Conservation (phyloP, 2,888 invertebrate species). For the Hyposoter dolosus region DNA sequence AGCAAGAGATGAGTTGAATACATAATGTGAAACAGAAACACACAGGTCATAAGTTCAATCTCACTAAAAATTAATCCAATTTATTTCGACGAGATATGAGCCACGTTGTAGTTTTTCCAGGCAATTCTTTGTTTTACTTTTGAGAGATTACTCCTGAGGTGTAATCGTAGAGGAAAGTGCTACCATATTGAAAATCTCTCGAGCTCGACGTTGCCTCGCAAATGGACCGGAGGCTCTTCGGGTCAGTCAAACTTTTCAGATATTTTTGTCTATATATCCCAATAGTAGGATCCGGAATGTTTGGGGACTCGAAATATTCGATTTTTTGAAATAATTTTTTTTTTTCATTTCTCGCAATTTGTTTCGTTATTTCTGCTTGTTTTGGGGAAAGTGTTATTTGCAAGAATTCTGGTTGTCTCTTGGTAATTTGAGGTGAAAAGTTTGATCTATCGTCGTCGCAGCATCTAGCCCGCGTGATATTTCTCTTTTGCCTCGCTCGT, state of each 20-base stretch:
- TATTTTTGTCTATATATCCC: too few relatives aligned
- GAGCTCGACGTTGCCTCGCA: not conserved
- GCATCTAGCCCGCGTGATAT: conserved; percentile 8
- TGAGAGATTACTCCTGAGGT: not conserved
- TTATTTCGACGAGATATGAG: not conserved
- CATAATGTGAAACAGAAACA: not conserved
- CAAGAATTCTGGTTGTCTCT: not conserved
- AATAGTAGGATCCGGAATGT: too few relatives aligned
- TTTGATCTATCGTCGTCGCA: conserved; percentile 22
- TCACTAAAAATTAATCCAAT: not conserved
- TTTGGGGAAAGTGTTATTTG: not conserved
- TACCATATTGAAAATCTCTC: not conserved
- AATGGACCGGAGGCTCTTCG: too few relatives aligned
- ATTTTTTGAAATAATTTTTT: too few relatives aligned
- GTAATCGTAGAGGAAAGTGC: not conserved
- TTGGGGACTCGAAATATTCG: too few relatives aligned
- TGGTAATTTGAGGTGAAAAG: conserved; percentile 2
- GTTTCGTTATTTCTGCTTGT: too few relatives aligned
- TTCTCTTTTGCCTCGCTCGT: conserved; percentile 22
- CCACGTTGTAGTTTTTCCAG: not conserved
- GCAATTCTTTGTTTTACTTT: not conserved
- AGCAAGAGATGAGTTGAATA: conserved; percentile 1
- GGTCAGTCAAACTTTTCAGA: too few relatives aligned
- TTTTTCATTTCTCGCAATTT: not conserved
- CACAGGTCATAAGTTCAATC: conserved; percentile 7